Evolutionary conservation across 1,140 invertebrate genomes (phyloP).

Genomic region (Platyscapa corneri): DNA sequence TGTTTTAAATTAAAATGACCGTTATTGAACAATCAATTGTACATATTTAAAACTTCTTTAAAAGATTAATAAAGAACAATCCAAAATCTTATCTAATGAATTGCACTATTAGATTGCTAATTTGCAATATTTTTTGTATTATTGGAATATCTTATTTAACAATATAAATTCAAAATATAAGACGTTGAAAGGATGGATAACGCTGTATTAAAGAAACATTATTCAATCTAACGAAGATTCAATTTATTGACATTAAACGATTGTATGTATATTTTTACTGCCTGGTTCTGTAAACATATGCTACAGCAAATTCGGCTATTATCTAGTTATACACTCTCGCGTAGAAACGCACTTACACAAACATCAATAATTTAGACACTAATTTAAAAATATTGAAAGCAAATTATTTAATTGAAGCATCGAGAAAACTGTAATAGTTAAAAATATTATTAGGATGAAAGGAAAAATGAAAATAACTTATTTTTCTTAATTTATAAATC

Average conservation of each 20-base stretch:
- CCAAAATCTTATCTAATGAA: too few species aligned
- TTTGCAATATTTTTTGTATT: too few species aligned
- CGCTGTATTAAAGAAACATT: too few species aligned
- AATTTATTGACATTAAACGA: background rate
- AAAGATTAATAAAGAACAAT: too few species aligned
- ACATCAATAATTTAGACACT: background rate
- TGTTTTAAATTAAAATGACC: too few species aligned
- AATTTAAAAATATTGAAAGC: background rate
- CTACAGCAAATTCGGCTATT: background rate
- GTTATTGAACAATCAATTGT: too few species aligned
- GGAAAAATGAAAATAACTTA: background rate
- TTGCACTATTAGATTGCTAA: too few species aligned
- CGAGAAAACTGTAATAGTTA: background rate
- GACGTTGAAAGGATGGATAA: too few species aligned
- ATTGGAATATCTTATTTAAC: too few species aligned
- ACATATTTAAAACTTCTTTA: too few species aligned
- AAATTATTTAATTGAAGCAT: background rate
- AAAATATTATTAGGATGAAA: background rate
- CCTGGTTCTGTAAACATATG: background rate
- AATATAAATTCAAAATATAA: too few species aligned
- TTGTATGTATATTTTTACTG: background rate
- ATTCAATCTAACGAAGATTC: background rate
- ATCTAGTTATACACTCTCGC: background rate
- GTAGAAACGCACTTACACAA: background rate
- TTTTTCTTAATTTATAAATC: background rate